Evolutionary conservation across 1,140 invertebrate species (phyloP), one percentile per base, ranked within the genome.

Genomic region (Pararge aegeria): DNA sequence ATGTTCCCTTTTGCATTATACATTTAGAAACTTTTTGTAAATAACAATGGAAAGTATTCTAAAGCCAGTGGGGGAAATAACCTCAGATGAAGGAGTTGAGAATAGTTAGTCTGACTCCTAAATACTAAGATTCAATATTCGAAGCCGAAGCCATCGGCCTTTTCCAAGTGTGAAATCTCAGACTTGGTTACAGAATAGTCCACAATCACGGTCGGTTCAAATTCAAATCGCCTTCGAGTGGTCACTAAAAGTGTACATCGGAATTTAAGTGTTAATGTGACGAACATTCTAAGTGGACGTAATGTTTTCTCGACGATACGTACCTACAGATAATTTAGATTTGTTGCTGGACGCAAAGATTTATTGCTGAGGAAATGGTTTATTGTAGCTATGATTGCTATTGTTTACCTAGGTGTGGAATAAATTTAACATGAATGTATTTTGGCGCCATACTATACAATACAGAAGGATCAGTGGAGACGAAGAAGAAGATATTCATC

Each of bases 251-350:
- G 67, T 76, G 66, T 68, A 71, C 74, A 70, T 72, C 38, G 75
- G 75, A 78, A 80, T 78, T 72, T 66, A 37, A 75, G 60, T 37
- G 55, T n/a, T n/a, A 66, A 68, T 75, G 75, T 71, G 75, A 69
- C 62, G 58, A 54, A 73, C 64, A 71, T 78, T 60, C 63, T 67
- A 78, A 78, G 67, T 71, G 63, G 63, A 20, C 19, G 42, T 20
- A 46, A 46, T 46, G 21, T 19, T 29, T 29, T 16, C 37, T 29
- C 27, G 9, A 13, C 13, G 38, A 54, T 19, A 18, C n/a, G 30
- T 34, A 34, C 12, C 30, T 34, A 34, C 21, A 53, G 50, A 60
- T 60, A 52, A 48, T 60, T 34, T 27, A 52, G 38, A 44, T 37
- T 40, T 44, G 58, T 58, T 64, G 46, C 59, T 58, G 51, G 52